Evolutionary conservation across 2,888 invertebrate species (phyloP), one percentile per base, ranked within the genome.

Genomic region (Lysandra bellargus): DNA sequence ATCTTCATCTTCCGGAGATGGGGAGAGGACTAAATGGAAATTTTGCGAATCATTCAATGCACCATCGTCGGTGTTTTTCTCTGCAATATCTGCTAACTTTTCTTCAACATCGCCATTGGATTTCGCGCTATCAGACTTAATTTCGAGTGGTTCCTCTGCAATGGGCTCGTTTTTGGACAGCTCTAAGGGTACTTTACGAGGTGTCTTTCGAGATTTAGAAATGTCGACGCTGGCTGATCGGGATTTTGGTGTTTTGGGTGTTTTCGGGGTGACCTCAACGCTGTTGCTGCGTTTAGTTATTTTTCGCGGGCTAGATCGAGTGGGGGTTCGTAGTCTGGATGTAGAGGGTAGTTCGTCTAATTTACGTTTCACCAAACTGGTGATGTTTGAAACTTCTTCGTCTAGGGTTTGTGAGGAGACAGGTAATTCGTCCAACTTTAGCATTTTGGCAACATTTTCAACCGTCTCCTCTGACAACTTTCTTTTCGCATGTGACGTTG

Each of bases 11-110:
- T 85, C 89, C 12, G 86, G 87, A n/a, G 87, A 85, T 0, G 92
- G 92, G 1, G 95, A 94, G 49, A 95, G 81, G 37, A 85, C 88
- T 64, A 95, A 84, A 82, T 90, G 92, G 78, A 95, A 88, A 78
- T 88, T 89, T 87, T 95, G 95, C 0, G 95, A 95, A 82, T 95
- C 94, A 79, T 92, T 89, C 6, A 90, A 82, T 6, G 77, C 79
- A 69, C 33, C 37, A 37, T 69, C 69, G 78, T 91, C 91, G 0
- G 89, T 88, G 69, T 80, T 86, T 83, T 93, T 92, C 80, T 90
- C 90, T 1, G 81, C 91, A 0, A 89, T 89, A 81, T 90, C 89
- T 17, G 89, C 87, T 33, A 89, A 83, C 80, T 81, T 89, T 81
- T 91, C 90, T 3, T 89, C 86, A 78, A 88, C 90, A 0, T 90